Conservation (phyloP, 2,888 invertebrate genomes). For the Platycnemis pennipes region DNA sequence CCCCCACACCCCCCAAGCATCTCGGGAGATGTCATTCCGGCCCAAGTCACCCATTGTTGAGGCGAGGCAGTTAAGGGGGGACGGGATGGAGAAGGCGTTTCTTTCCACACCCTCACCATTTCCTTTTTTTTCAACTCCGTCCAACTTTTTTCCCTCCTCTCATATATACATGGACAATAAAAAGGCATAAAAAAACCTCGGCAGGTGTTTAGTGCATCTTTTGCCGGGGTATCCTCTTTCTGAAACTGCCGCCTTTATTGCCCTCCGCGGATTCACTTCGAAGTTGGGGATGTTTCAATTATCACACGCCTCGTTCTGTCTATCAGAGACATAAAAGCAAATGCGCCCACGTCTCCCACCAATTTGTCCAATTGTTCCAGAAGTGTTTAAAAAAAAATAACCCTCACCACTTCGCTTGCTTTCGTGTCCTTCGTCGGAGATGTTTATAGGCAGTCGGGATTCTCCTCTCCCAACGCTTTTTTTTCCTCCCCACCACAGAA, state of each 20-base stretch:
- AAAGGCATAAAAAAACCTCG: not conserved
- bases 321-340: slow-evolving; percentile 31
- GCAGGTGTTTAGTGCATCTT: slow-evolving; percentile 24
- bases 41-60: slow-evolving; percentile 12
- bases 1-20: not conserved
- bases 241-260: slow-evolving; percentile 26
- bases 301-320: slow-evolving; percentile 2
- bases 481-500: not conserved
- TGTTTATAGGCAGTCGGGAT: not conserved
- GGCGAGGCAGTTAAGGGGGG: not conserved
- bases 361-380: slow-evolving; percentile 32
- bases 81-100: not conserved
- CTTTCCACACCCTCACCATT: not conserved
- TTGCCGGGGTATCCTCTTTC: slow-evolving; percentile 3
- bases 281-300: not conserved
- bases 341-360: not conserved
- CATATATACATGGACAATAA: not conserved
- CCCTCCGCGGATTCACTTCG: slow-evolving; percentile 3
- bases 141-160: not conserved
- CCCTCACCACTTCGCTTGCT: not conserved
- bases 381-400: too few species aligned
- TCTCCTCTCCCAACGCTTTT: not conserved
- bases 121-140: not conserved
- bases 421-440: not conserved
- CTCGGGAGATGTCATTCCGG: not conserved